Percentiles rank a stretch among this genome's conserved stretches.
phyloP scores from a whole-genome alignment of 2,113 vertebrate species.

The Solenodon paradoxus region DNA sequence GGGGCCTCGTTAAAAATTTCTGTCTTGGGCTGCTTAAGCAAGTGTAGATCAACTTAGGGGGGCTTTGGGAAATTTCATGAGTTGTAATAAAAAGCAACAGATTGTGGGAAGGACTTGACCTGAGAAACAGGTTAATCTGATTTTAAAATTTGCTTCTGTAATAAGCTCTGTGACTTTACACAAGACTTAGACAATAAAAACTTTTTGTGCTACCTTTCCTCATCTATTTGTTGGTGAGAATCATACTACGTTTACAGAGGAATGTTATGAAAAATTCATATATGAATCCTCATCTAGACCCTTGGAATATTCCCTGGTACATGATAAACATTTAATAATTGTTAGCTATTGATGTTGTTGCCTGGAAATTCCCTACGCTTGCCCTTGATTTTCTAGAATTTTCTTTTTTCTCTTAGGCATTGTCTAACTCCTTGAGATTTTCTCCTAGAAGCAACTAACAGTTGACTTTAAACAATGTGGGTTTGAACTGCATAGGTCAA shows the following conservation, averaged over 20 bases:
- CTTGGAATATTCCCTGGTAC: background rate
- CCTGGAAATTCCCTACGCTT: background rate
- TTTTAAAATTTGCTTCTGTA: background rate
- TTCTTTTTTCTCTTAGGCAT: background rate
- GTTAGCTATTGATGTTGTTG: background rate
- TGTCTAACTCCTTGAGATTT: background rate
- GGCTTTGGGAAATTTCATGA: background rate
- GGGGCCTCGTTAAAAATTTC: background rate
- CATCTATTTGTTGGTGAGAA: background rate
- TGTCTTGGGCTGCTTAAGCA: background rate
- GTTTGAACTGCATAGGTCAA: no score
- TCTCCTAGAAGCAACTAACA: background rate
- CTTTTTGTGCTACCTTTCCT: background rate
- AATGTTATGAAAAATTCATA: background rate
- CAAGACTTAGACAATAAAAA: background rate
- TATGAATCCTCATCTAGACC: background rate
- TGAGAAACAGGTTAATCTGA: background rate
- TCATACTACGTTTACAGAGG: background rate
- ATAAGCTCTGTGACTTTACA: background rate
- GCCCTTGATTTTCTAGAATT: background rate
- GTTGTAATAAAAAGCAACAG: background rate
- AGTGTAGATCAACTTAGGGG: background rate
- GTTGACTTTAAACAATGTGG: no score
- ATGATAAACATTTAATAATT: background rate
- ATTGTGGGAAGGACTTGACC: background rate